phyloP scores from a whole-genome alignment of 1,140 invertebrate genomes.

The Drosophila setifemur region DNA sequence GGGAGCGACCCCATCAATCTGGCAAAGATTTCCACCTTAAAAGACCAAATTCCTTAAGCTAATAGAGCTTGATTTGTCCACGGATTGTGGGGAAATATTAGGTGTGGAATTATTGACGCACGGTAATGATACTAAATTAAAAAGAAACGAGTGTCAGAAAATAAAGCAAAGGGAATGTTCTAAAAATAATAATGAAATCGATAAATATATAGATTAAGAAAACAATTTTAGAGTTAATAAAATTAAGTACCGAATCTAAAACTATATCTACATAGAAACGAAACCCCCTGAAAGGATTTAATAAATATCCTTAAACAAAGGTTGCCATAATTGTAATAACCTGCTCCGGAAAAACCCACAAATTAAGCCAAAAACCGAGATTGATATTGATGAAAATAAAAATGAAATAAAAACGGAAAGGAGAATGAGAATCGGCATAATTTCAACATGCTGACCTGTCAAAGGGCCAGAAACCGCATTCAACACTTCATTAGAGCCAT shows the following conservation, averaged over 20 bases:
- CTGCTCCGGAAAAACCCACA: slow-evolving; percentile 5
- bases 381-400: slow-evolving; percentile 69
- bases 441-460: slow-evolving; percentile 51
- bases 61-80: background rate
- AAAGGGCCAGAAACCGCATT: slow-evolving; percentile 21
- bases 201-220: no score
- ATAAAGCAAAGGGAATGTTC: background rate
- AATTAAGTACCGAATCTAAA: no score
- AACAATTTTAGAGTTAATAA: no score
- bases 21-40: slow-evolving; percentile 33
- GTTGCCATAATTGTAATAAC: background rate
- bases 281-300: background rate
- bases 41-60: slow-evolving; percentile 24
- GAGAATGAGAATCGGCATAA: slow-evolving; percentile 39
- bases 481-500: slow-evolving; percentile 71
- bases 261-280: no score
- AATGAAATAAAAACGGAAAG: no score
- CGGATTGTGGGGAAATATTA: background rate
- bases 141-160: background rate
- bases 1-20: slow-evolving; percentile 25
- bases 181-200: no score
- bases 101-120: slow-evolving; percentile 1
- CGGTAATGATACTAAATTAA: slow-evolving; percentile 1
- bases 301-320: background rate
- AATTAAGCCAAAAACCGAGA: slow-evolving; percentile 39